Conservation (phyloP, 2,797 vertebrate genomes). For the Sitta carolinensis region DNA sequence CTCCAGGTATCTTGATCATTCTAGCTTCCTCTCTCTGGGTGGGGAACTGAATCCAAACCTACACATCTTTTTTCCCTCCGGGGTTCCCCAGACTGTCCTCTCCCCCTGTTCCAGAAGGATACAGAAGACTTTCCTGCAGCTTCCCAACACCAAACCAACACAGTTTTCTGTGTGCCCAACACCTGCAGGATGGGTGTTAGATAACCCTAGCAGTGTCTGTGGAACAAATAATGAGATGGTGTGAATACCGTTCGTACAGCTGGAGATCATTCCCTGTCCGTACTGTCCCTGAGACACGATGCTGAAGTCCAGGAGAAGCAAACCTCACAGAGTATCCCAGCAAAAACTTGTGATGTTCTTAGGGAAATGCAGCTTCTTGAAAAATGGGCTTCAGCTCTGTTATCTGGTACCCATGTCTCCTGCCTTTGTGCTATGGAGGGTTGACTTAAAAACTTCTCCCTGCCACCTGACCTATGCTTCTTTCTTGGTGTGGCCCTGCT, state of each 20-base stretch:
- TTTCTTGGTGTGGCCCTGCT: not conserved
- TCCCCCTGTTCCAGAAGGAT: not conserved
- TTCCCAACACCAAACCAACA: not conserved
- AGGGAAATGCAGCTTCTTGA: not conserved
- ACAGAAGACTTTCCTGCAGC: not conserved
- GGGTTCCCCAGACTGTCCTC: too few species aligned
- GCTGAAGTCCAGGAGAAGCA: not conserved
- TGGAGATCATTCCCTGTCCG: not conserved
- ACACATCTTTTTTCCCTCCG: not conserved
- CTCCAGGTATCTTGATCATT: not conserved
- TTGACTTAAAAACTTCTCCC: not conserved
- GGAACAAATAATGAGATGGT: not conserved
- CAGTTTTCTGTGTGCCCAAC: not conserved
- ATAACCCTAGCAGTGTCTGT: not conserved
- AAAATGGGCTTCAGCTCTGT: not conserved
- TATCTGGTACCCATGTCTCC: not conserved
- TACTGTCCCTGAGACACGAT: not conserved
- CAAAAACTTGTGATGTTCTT: not conserved
- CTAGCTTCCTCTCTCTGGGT: not conserved
- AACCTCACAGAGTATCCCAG: not conserved
- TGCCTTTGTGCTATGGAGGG: not conserved
- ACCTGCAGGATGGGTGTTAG: fast-evolving
- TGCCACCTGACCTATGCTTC: not conserved
- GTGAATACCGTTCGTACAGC: not conserved
- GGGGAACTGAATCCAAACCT: not conserved